Evolutionary conservation across 1,140 invertebrate species (phyloP).

Genomic region (Diorhabda elongata): DNA sequence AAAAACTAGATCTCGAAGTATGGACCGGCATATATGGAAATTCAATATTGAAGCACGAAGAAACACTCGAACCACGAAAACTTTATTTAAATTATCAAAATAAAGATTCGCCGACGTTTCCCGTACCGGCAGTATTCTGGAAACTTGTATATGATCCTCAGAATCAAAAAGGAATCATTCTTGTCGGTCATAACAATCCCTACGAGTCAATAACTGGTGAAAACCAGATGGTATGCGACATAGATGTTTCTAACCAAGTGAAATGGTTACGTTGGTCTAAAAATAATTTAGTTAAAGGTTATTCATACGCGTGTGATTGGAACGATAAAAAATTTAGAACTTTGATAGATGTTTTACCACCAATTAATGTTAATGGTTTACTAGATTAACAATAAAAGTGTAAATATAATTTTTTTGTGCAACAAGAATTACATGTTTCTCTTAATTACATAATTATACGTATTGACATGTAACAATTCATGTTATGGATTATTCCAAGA

Average conservation of each 20-base stretch:
- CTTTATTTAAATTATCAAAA: neutral
- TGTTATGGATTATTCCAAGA: no score
- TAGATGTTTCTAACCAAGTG: neutral
- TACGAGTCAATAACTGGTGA: neutral
- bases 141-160: neutral
- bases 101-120: neutral
- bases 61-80: slow-evolving; percentile 20
- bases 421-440: neutral
- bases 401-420: neutral
- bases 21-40: slow-evolving; percentile 57
- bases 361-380: neutral
- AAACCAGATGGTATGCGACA: neutral
- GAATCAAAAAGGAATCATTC: neutral
- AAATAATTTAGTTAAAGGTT: neutral
- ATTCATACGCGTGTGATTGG: neutral
- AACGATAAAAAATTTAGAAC: neutral
- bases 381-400: neutral
- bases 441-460: no score
- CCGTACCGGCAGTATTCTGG: neutral
- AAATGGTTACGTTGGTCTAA: neutral
- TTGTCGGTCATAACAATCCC: neutral
- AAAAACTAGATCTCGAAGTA: slow-evolving; percentile 45
- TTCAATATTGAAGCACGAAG: slow-evolving; percentile 50
- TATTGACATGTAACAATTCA: no score
- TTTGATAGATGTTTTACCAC: neutral